Evolutionary conservation across 2,888 invertebrate species (phyloP), one percentile per base, ranked within the genome.

Genomic region (Lasius fuliginosus): DNA sequence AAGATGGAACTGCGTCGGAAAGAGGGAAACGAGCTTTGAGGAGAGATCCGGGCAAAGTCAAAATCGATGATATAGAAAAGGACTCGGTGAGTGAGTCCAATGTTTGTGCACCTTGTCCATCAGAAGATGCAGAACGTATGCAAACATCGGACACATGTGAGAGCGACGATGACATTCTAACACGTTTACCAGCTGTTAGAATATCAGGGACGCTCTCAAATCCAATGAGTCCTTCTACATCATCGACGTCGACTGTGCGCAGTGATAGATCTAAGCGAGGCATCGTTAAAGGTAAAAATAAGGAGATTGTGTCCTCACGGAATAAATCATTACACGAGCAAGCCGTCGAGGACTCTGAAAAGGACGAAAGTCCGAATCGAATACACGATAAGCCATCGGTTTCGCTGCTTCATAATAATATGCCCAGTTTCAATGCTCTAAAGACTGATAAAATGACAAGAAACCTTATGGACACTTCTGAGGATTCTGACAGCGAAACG

Each of bases 111-210:
- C 40, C 49, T 62, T 40, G 9, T 30, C 6, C 53, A 67, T 64
- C 42, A 6, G 12, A 0, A 12, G 6, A 40, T 58, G 56, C 11
- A 23, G 27, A 68, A 49, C 15, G 11, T 71, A 27, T 40, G 53
- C 40, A 15, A 30, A 12, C 11, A 1, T 30, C 30, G 42, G 30
- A 33, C 27, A 0, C 18, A 27, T 33, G 75, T 3, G 79, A 82
- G 9, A 68, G 58, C 23, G 90, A 92, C 9, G 91, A 93, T 4
- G 92, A 94, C 49, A 86, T 93, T 68, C 67, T 94, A 18, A 86
- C 73, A 6, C 92, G 87, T 23, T 88, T 94, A 64, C 94, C 94
- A 12, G 90, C 86, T n/a, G 90, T 93, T 42, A 89, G 83, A 64
- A 92, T 94, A 76, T 89, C 87, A n/a, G 92, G 92, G 42, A 92